Evolutionary conservation across 2,113 vertebrate species (phyloP), one percentile per base, ranked within the genome.

Genomic region (Cyprinodon variegatus): DNA sequence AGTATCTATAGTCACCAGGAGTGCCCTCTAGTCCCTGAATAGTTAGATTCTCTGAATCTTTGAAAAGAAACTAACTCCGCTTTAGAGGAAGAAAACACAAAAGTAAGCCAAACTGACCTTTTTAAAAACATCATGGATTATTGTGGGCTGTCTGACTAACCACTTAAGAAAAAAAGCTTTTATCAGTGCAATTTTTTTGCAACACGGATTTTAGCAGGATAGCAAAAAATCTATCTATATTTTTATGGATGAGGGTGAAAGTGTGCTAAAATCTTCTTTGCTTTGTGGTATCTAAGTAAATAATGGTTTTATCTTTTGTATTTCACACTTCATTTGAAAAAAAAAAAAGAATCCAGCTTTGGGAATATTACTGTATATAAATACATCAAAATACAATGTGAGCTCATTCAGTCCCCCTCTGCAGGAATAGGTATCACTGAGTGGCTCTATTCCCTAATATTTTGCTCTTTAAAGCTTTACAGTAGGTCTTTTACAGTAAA

Each of bases 401-500:
- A 20, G n/a, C 17, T n/a, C 3, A 8, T 57, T n/a, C 20, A 57
- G n/a, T 57, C 8, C 20, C 3, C n/a, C n/a, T 57, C 20, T 57
- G 37, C 20, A 7, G 61, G 9, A 48, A 82, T 70, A n/a, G 2
- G n/a, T 3, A 57, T n/a, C 0, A n/a, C 76, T 87, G 83, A 78
- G 82, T 73, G 65, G 68, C 71, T 84, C 65, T 83, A 72, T 83
- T 14, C 69, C 61, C 40, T 81, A 59, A 62, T 72, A 38, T 68
- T 81, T 48, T 77, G 39, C 68, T 77, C 72, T 77, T 78, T 73
- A 77, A 29, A 29, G 74, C 83, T 61, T 79, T 77, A 81, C 13
- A 46, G 57, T 40, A 36, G 65, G 53, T 67, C 76, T 73, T 83
- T 81, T 77, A 83, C 78, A 83, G 77, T 53, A 46, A 46, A 86